phyloP scores from a whole-genome alignment of 2,113 vertebrate genomes.

The Prunella fulvescens region DNA sequence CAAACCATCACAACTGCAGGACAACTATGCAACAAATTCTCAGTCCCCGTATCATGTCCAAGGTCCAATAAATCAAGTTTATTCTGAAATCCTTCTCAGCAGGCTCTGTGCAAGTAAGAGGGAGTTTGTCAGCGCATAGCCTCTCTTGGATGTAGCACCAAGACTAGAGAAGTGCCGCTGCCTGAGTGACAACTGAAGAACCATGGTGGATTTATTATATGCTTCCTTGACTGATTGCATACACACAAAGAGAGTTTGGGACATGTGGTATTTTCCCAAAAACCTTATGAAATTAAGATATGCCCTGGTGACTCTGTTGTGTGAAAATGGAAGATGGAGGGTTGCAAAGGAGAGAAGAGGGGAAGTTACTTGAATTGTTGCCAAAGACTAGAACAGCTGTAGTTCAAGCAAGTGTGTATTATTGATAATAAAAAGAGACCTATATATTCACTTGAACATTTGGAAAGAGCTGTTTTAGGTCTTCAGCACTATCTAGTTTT shows the following conservation, averaged over 20 bases:
- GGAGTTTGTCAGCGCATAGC: constrained; percentile 13
- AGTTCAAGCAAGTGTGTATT: constrained; percentile 3
- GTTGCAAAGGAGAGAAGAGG: not conserved
- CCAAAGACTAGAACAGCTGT: constrained; percentile 53
- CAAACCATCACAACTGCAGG: constrained; percentile 33
- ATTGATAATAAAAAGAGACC: not conserved
- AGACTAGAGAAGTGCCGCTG: not conserved
- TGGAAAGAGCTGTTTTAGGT: constrained; percentile 7
- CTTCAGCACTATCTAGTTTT: not conserved
- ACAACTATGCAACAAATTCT: constrained; percentile 50
- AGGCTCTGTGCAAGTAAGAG: constrained; percentile 78
- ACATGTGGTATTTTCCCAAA: not conserved
- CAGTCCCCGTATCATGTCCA: constrained; percentile 84
- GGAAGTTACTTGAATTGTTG: constrained; percentile 47
- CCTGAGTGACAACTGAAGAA: not conserved
- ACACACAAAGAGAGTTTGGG: not conserved
- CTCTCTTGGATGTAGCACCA: not conserved
- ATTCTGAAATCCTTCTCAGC: constrained; percentile 94
- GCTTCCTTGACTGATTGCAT: not conserved
- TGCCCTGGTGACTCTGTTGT: not conserved
- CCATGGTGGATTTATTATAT: not conserved
- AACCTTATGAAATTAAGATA: constrained; percentile 44
- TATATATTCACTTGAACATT: constrained; percentile 7
- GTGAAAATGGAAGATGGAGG: constrained; percentile 46
- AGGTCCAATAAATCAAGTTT: constrained; percentile 91